A percentile compares a stretch with the other conserved stretches of the same genome.
Evolutionary conservation across 2,113 vertebrate genomes (phyloP).

Genomic region (Colaptes auratus): DNA sequence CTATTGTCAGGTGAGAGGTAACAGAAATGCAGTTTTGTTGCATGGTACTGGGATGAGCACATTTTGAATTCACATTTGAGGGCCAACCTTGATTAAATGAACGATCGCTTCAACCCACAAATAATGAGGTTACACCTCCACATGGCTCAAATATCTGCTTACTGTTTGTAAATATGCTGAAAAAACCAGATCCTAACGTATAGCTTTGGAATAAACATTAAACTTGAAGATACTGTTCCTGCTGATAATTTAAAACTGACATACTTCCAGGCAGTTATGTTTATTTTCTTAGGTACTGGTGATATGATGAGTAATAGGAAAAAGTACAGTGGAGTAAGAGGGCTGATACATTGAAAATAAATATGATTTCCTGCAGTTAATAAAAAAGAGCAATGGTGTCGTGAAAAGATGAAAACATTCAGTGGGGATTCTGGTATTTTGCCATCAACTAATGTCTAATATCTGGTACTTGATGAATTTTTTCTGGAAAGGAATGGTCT

Average conservation of each 20-base stretch:
- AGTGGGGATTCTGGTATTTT: background rate
- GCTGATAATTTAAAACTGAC: background rate
- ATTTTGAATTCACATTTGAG: background rate
- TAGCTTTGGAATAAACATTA: background rate
- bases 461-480: background rate
- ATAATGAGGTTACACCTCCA: background rate
- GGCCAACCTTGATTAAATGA: background rate
- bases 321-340: background rate
- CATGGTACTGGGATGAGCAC: background rate
- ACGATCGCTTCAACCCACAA: background rate
- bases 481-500: background rate
- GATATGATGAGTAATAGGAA: background rate
- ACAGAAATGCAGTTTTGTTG: background rate
- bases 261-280: background rate
- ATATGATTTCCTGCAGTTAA: background rate
- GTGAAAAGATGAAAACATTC: background rate
- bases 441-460: background rate
- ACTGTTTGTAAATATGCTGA: background rate
- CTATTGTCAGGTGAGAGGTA: background rate
- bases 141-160: background rate
- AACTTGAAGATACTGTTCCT: background rate
- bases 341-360: background rate
- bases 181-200: background rate
- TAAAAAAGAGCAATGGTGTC: background rate
- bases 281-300: background rate